Base-by-base conservation (phyloP, 2,113 vertebrate species). In the Mustela lutreola region DNA sequence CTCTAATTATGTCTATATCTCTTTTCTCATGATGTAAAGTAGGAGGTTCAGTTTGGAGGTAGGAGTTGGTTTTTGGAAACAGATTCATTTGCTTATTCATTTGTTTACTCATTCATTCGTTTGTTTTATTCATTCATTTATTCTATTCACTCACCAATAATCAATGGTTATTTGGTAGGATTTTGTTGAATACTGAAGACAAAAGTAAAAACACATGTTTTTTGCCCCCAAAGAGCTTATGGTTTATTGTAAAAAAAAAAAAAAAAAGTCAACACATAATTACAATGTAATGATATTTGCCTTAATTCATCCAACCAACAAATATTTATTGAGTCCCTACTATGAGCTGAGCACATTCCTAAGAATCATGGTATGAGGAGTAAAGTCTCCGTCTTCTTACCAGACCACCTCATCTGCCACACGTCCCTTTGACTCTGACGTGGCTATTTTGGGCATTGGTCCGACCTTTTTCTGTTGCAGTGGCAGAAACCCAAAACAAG, bases 121-220 rank as follows among this genome's bases (percentile, higher is more conserved):
- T 81, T 26, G 71, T 50, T 76, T 83, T 11, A 10, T 36, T 73
- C 12, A 81, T 85, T 81, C 33, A 60, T 48, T 78, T 79, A 53
- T 53, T 76, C 78, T 11, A 62, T 80, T 75, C 42, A 58, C 67
- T 93, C 50, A 63, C 28, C 75, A 94, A 60, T 24, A 75, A 70
- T 85, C 22, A 36, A 19, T 0, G 50, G 26, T 15, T 65, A 89
- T 53, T 81, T 78, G 14, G 10, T 33, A 62, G 50, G 1, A 73
- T 94, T 97, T 93, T 97, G 33, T 33, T 97, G 42, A 91, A 67
- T 75, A 58, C 22, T 80, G 14, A 89, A 79, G 63, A 86, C 36
- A 76, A 91, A 86, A 62, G n/a, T 18, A 83, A 94, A 97, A 88
- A 63, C 7, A 42, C 3, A 19, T 80, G 22, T 4, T 36, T 78